phyloP scores from a whole-genome alignment of 1,140 invertebrate genomes.

The Danaus plexippus region DNA sequence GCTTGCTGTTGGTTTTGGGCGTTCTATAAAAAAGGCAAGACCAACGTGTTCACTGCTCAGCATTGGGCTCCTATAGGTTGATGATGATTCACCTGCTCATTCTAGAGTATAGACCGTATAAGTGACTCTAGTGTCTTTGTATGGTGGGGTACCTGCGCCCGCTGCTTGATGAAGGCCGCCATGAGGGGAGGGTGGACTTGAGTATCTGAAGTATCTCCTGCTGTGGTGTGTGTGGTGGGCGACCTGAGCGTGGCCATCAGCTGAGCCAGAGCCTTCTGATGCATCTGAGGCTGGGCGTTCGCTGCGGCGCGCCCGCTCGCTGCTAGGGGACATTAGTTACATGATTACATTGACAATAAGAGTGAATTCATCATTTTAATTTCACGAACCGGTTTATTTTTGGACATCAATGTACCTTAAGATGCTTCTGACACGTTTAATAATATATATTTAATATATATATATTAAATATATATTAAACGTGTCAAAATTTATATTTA shows the following conservation, averaged over 20 bases:
- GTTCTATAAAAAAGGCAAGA: conserved; percentile 37
- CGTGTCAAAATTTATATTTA: too few relatives aligned
- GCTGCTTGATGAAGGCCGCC: conserved; percentile 96
- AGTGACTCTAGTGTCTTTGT: too few relatives aligned
- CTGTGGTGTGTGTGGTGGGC: conserved; percentile 92
- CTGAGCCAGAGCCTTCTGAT: conserved; percentile 89
- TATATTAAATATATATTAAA: too few relatives aligned
- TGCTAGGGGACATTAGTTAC: conserved; percentile 22
- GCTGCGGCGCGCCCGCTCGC: conserved; percentile 32
- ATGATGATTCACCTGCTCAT: too few relatives aligned
- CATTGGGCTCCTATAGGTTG: too few relatives aligned
- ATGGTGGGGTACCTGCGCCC: conserved; percentile 73
- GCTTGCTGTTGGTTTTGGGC: conserved; percentile 66
- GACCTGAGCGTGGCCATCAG: conserved; percentile 91
- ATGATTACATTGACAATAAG: background rate
- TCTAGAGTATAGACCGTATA: too few relatives aligned
- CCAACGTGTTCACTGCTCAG: too few relatives aligned
- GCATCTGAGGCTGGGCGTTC: conserved; percentile 69
- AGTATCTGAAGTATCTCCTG: conserved; percentile 93
- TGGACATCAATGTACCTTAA: too few relatives aligned
- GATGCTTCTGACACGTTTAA: too few relatives aligned
- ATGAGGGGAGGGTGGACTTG: conserved; percentile 94
- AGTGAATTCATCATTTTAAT: too few relatives aligned
- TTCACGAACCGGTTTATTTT: too few relatives aligned
- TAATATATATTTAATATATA: too few relatives aligned